Evolutionary conservation across 2,888 invertebrate species (phyloP).

Genomic region (Dinocampus coccinellae): DNA sequence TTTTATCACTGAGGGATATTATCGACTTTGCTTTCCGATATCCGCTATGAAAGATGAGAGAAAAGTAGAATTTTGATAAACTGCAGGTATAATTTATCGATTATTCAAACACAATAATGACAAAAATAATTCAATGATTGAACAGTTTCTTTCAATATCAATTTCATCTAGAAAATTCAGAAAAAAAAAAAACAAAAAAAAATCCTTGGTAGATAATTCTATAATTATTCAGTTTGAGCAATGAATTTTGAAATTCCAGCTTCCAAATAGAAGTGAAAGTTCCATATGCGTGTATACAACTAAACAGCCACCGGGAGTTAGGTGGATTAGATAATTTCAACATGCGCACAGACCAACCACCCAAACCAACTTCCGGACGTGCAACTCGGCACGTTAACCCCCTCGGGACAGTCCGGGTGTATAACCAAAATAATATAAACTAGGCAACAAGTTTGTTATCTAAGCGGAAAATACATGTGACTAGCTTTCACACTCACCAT

Average conservation of each 20-base stretch:
- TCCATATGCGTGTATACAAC: neutral
- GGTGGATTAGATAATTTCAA: conserved; percentile 58
- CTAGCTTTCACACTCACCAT: neutral
- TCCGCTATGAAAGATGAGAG: too few relatives aligned
- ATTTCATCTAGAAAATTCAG: too few relatives aligned
- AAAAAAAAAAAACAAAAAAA: too few relatives aligned
- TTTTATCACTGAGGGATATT: too few relatives aligned
- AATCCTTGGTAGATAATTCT: too few relatives aligned
- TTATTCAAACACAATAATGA: too few relatives aligned
- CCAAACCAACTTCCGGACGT: conserved; percentile 44
- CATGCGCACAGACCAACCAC: conserved; percentile 45
- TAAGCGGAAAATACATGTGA: conserved; percentile 6
- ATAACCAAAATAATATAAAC: conserved; percentile 15
- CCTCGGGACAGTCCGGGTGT: conserved; percentile 34
- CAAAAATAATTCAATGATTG: too few relatives aligned
- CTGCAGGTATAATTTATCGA: too few relatives aligned
- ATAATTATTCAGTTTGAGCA: too few relatives aligned
- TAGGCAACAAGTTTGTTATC: conserved; percentile 18
- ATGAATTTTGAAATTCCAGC: neutral
- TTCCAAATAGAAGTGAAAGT: neutral
- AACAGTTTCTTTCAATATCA: too few relatives aligned
- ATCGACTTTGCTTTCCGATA: too few relatives aligned
- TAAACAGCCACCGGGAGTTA: conserved; percentile 35
- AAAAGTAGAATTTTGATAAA: too few relatives aligned
- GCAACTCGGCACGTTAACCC: conserved; percentile 39